Conservation (phyloP, 2,888 invertebrate genomes). For the Drosophila flavopinicola region DNA sequence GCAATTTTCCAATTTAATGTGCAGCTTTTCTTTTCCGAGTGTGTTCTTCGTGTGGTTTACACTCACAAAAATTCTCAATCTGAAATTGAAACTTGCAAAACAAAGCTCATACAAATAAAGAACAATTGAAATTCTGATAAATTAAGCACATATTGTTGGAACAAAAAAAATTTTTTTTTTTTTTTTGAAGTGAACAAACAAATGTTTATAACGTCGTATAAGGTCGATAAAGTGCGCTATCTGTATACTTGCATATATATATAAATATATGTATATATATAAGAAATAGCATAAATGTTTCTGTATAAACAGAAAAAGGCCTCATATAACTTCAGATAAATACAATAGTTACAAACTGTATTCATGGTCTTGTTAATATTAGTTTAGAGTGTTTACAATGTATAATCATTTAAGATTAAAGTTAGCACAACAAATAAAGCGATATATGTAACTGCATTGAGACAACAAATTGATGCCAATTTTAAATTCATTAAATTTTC, state of each 20-base stretch:
- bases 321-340: slow-evolving; percentile 24
- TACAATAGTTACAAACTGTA: slow-evolving; percentile 45
- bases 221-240: slow-evolving; percentile 53
- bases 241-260: slow-evolving; percentile 45
- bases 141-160: slow-evolving; percentile 3
- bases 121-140: slow-evolving; percentile 2
- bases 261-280: slow-evolving; percentile 23
- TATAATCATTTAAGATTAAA: slow-evolving; percentile 36
- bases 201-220: slow-evolving; percentile 11
- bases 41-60: neutral
- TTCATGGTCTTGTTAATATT: slow-evolving; percentile 53
- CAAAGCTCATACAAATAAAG: neutral
- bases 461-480: neutral
- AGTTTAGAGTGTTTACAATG: slow-evolving; percentile 52
- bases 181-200: neutral
- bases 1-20: too few species aligned
- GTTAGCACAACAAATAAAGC: slow-evolving; percentile 19
- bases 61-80: neutral
- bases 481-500: too few species aligned
- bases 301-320: slow-evolving; percentile 8
- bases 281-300: slow-evolving; percentile 12
- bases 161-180: slow-evolving; percentile 3
- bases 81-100: neutral
- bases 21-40: too few species aligned
- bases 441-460: too few species aligned